Percentiles rank a stretch among this genome's conserved stretches.
These are phyloP conservation scores for Enteromius treurensis DNA, from an alignment of 2,797 vertebrate genomes.

Conservation along the genomic window DNA sequence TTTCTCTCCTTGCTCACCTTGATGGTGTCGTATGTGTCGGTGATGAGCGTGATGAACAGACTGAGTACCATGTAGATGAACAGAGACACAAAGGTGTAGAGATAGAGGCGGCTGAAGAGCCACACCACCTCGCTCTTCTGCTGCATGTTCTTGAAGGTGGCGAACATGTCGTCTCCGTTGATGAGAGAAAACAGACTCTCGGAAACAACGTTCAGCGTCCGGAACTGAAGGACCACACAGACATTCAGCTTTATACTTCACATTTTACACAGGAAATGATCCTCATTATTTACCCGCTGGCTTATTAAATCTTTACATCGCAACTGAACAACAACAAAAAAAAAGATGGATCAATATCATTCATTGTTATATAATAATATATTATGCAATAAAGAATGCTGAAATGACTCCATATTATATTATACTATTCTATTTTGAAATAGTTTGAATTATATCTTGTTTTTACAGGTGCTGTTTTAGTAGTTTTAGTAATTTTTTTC, in stretches of 20 bases:
- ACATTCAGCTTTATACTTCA: neutral
- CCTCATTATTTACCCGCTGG: neutral
- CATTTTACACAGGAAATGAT: neutral
- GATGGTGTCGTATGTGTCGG: constrained; percentile 93
- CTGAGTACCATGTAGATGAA: constrained; percentile 83
- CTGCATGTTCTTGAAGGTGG: constrained; percentile 90
- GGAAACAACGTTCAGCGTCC: constrained; percentile 89
- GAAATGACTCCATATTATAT: neutral
- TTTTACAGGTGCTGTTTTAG: too few relatives aligned
- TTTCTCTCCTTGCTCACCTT: constrained; percentile 80
- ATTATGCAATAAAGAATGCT: neutral
- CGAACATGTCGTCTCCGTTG: constrained; percentile 95
- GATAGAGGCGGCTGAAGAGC: constrained; percentile 92
- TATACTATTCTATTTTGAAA: neutral
- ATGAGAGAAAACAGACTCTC: constrained; percentile 94
- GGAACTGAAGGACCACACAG: constrained; percentile 78
- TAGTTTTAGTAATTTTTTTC: too few relatives aligned
- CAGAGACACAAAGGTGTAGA: constrained; percentile 78
- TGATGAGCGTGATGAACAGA: constrained; percentile 85
- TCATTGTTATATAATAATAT: neutral
- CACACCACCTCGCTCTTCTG: constrained; percentile 87
- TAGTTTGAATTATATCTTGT: too few relatives aligned
- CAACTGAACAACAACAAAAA: neutral
- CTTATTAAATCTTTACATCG: neutral
- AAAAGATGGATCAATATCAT: neutral